Percentiles rank a stretch among this genome's conserved stretches.
These are phyloP conservation scores for Petrolisthes cinctipes DNA, from an alignment of 2,888 invertebrate genomes.

Conservation along the genomic window DNA sequence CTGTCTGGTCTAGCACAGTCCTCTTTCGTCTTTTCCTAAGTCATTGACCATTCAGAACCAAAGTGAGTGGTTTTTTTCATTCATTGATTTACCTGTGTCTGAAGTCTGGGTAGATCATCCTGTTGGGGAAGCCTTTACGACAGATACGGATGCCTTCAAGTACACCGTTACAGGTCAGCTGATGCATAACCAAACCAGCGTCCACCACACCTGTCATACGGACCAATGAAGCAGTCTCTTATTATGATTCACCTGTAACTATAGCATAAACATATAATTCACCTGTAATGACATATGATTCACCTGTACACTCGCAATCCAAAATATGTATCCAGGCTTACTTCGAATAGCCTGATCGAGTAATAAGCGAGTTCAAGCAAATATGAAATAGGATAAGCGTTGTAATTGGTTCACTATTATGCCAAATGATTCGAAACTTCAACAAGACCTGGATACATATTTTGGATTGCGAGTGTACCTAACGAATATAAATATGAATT, in stretches of 20 bases:
- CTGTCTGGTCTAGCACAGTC: too few relatives aligned
- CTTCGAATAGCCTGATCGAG: too few relatives aligned
- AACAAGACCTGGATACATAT: too few relatives aligned
- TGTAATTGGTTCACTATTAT: too few relatives aligned
- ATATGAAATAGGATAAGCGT: too few relatives aligned
- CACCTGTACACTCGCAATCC: too few relatives aligned
- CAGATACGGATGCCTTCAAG: conserved; percentile 75
- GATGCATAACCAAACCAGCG: conserved; percentile 74
- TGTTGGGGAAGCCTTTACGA: conserved; percentile 75
- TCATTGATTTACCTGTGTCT: conserved; percentile 76
- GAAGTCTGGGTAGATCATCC: conserved; percentile 75
- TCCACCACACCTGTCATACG: conserved; percentile 72
- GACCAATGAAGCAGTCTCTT: too few relatives aligned
- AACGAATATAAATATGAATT: neutral
- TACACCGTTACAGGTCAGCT: conserved; percentile 76
- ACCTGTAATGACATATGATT: neutral
- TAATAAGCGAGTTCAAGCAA: too few relatives aligned
- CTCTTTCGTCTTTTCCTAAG: too few relatives aligned
- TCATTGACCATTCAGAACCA: neutral
- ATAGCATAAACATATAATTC: neutral
- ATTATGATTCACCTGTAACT: neutral
- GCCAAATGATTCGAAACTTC: too few relatives aligned
- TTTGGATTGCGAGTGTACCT: too few relatives aligned
- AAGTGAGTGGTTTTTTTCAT: neutral
- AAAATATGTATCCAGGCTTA: too few relatives aligned